Evolutionary conservation across 23 tunicate genomes (phyloP).

Genomic region (Styela clava): DNA sequence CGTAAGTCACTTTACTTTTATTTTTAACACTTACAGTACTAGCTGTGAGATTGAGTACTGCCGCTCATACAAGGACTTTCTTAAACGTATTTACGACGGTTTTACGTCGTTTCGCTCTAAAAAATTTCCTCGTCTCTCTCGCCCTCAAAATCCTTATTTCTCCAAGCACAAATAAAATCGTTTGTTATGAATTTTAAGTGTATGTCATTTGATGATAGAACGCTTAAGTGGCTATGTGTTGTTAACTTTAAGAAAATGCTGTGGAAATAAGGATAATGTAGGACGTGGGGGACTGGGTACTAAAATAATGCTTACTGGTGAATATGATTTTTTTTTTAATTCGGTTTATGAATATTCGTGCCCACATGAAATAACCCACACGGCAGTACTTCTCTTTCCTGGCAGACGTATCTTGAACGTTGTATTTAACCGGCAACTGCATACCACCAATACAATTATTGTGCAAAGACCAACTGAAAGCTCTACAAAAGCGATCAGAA

Average conservation of each 20-base stretch:
- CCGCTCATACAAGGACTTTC: not conserved
- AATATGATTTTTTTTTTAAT: not conserved
- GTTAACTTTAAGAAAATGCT: not conserved
- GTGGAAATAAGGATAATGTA: conserved; percentile 34
- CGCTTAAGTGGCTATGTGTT: not conserved
- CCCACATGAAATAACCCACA: conserved; percentile 4
- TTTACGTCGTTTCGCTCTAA: not conserved
- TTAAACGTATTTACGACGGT: not conserved
- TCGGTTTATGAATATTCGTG: not conserved
- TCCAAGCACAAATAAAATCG: conserved; percentile 9
- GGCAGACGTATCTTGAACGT: conserved; percentile 22
- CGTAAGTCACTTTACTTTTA: not conserved
- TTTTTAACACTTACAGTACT: too few species aligned
- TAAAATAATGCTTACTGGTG: not conserved
- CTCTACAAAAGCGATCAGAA: conserved; percentile 33
- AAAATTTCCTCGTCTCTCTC: not conserved
- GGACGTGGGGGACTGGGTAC: not conserved
- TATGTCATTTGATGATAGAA: conserved; percentile 4
- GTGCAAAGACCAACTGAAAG: conserved; percentile 12
- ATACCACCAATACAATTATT: not conserved
- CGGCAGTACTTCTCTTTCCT: conserved; percentile 40
- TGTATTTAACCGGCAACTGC: not conserved
- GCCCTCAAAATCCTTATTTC: conserved; percentile 34
- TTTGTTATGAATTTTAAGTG: not conserved
- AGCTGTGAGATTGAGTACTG: not conserved